Conservation (phyloP, 2,888 invertebrate species). For the Automeris io region DNA sequence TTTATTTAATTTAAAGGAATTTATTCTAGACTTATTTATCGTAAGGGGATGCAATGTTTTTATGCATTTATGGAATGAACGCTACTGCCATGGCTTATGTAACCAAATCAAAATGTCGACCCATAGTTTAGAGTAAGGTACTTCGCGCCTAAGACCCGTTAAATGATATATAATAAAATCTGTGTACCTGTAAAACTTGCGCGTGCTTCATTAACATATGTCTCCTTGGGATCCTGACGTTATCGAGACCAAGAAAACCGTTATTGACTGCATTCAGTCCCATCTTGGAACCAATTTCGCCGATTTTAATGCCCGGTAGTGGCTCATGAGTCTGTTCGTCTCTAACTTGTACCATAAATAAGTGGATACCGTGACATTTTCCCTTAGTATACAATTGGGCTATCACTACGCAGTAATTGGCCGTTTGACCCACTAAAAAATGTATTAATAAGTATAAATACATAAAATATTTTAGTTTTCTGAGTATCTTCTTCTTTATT, state of each 20-base stretch:
- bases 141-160: no score
- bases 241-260: constrained; percentile 91
- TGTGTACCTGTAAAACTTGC: constrained; percentile 82
- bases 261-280: constrained; percentile 94
- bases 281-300: constrained; percentile 95
- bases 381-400: constrained; percentile 92
- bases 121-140: no score
- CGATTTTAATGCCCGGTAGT: constrained; percentile 90
- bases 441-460: neutral
- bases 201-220: constrained; percentile 96
- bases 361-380: constrained; percentile 90
- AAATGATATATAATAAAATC: no score
- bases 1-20: no score
- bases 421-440: constrained; percentile 90
- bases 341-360: constrained; percentile 93
- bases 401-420: constrained; percentile 93
- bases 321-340: constrained; percentile 92
- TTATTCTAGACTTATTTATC: no score
- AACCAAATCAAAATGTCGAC: no score
- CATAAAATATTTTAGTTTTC: no score
- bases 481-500: no score
- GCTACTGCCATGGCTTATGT: no score
- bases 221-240: constrained; percentile 89
- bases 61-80: no score
- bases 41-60: no score